These are phyloP conservation scores for Tetranychus truncatus DNA, from an alignment of 2,888 invertebrate genomes.

Conservation along the genomic window DNA sequence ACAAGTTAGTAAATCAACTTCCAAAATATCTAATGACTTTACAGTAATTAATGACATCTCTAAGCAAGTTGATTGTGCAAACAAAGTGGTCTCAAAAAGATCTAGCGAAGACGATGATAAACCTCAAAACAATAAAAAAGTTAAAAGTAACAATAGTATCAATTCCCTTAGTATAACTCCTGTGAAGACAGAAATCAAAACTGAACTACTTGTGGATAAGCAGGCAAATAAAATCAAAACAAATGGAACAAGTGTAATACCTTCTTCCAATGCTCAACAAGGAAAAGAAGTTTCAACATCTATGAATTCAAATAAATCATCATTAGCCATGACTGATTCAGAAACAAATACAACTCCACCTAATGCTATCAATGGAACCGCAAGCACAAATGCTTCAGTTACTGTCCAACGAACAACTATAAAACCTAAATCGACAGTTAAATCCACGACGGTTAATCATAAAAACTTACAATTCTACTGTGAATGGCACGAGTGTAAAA, in stretches of 20 bases:
- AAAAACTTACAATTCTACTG: conserved; percentile 21
- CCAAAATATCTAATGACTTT: conserved; percentile 13
- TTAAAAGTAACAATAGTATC: not conserved
- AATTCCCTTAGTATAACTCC: conserved; percentile 6
- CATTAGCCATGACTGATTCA: not conserved
- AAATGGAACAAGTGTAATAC: not conserved
- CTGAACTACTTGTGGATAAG: not conserved
- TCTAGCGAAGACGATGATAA: conserved; percentile 19
- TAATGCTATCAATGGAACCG: not conserved
- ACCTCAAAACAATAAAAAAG: conserved; percentile 7
- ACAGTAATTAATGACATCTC: conserved; percentile 16
- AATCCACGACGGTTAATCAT: not conserved
- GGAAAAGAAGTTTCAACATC: not conserved
- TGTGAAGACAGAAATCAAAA: not conserved
- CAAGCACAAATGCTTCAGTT: not conserved
- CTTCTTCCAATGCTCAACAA: not conserved
- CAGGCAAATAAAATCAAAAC: not conserved
- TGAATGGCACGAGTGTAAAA: conserved; percentile 27
- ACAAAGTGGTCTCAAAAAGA: conserved; percentile 16
- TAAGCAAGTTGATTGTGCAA: conserved; percentile 19
- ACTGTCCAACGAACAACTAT: not conserved
- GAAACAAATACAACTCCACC: not conserved
- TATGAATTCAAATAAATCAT: not conserved
- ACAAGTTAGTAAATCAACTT: not conserved
- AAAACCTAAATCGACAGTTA: not conserved